phyloP scores from a whole-genome alignment of 2,888 invertebrate species.

The Pemphredon lugubris region DNA sequence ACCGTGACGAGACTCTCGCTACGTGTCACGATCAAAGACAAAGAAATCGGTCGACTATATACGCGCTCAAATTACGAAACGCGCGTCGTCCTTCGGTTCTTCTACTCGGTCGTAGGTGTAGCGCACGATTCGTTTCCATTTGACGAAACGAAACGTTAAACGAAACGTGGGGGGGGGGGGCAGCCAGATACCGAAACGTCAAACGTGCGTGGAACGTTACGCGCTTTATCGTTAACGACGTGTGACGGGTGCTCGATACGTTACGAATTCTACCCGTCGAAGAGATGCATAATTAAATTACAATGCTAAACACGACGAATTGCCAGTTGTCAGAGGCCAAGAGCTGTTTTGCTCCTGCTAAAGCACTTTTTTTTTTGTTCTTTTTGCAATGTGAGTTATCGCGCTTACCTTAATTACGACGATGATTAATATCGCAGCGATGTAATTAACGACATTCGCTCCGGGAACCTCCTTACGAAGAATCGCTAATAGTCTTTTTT shows the following conservation, averaged over 20 bases:
- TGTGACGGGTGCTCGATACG: conserved; percentile 7
- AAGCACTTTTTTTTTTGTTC: not conserved
- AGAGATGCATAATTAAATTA: conserved; percentile 17
- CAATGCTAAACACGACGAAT: not conserved
- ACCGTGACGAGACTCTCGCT: conserved; percentile 38
- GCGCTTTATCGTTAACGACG: conserved; percentile 3
- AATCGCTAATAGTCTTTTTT: conserved; percentile 7
- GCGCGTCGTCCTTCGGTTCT: conserved; percentile 38
- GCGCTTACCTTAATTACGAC: conserved; percentile 55
- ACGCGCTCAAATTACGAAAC: conserved; percentile 49
- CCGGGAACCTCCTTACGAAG: conserved; percentile 2
- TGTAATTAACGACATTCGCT: conserved; percentile 25
- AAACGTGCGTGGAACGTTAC: not conserved
- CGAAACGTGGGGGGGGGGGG: no score
- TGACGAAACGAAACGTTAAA: conserved; percentile 5
- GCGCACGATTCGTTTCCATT: conserved; percentile 4
- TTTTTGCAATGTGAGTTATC: conserved; percentile 2
- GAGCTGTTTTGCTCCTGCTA: not conserved
- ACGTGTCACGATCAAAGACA: conserved; percentile 50
- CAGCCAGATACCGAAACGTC: conserved; percentile 11
- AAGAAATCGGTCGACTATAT: conserved; percentile 50
- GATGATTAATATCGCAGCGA: conserved; percentile 28
- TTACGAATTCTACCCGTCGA: conserved; percentile 6
- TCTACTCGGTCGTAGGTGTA: conserved; percentile 22
- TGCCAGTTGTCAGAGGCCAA: not conserved